Conservation (phyloP, 2,113 vertebrate species). For the Pipra filicauda region DNA sequence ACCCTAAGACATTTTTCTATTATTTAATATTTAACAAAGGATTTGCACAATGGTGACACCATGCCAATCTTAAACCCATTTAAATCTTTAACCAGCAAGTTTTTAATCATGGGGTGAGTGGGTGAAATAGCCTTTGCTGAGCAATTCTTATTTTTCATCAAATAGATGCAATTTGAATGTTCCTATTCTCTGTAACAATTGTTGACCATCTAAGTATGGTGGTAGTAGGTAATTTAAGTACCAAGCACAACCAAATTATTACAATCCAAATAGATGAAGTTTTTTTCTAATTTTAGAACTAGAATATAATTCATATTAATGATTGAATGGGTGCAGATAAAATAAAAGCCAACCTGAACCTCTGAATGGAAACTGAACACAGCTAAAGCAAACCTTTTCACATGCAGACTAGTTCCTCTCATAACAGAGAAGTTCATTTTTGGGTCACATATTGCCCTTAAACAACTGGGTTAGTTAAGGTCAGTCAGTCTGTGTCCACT, state of each 20-base stretch:
- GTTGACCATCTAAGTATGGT: slow-evolving; percentile 3
- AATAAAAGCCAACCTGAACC: not conserved
- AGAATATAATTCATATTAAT: not conserved
- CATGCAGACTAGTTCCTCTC: slow-evolving; percentile 19
- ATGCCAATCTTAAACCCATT: slow-evolving; percentile 70
- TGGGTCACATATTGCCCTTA: slow-evolving; percentile 50
- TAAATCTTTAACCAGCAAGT: slow-evolving; percentile 64
- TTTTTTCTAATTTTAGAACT: not conserved
- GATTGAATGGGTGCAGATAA: not conserved
- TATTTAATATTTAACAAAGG: slow-evolving; percentile 68
- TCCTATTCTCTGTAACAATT: not conserved
- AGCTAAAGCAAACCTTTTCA: slow-evolving; percentile 33
- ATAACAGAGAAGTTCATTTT: slow-evolving; percentile 48
- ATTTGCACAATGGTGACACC: slow-evolving; percentile 64
- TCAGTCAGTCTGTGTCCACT: slow-evolving; percentile 22
- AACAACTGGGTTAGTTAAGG: slow-evolving; percentile 60
- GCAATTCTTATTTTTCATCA: slow-evolving; percentile 27
- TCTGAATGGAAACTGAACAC: not conserved
- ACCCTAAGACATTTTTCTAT: slow-evolving; percentile 61
- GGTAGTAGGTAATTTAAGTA: slow-evolving; percentile 18
- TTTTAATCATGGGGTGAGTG: slow-evolving; percentile 33
- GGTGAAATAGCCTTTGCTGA: slow-evolving; percentile 11
- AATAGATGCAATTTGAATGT: slow-evolving; percentile 6
- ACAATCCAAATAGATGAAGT: not conserved
- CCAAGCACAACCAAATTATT: not conserved